Evolutionary conservation across 1,140 invertebrate species (phyloP).

Genomic region (Atta colombica): DNA sequence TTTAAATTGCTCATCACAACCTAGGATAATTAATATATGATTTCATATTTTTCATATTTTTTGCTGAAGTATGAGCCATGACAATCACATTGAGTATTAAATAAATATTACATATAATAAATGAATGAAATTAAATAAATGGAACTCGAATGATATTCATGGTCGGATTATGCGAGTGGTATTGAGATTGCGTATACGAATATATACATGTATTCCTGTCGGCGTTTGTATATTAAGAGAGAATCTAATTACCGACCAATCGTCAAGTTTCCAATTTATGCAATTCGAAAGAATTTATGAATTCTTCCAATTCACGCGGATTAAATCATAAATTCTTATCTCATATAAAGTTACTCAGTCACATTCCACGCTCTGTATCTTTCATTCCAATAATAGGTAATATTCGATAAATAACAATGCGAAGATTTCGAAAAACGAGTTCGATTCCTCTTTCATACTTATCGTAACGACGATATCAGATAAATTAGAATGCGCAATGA

Average conservation of each 20-base stretch:
- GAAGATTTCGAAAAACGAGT: conserved; percentile 1
- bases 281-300: neutral
- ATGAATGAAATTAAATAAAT: conserved; percentile 62
- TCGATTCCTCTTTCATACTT: neutral
- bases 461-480: conserved; percentile 3
- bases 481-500: conserved; percentile 27
- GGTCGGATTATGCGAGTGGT: conserved; percentile 54
- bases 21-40: neutral
- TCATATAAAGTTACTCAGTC: neutral
- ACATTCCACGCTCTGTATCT: neutral
- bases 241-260: conserved; percentile 68
- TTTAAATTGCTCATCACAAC: neutral
- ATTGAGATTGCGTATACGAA: neutral
- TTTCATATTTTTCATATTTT: neutral
- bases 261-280: conserved; percentile 57
- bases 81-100: conserved; percentile 53
- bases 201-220: neutral
- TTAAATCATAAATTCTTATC: conserved; percentile 9
- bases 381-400: neutral
- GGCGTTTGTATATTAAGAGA: neutral
- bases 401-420: neutral
- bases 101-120: conserved; percentile 66
- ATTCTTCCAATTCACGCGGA: neutral
- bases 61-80: neutral
- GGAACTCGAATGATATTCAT: conserved; percentile 59